Conservation (phyloP, 2,888 invertebrate genomes). For the Drosophila tanythrix region DNA sequence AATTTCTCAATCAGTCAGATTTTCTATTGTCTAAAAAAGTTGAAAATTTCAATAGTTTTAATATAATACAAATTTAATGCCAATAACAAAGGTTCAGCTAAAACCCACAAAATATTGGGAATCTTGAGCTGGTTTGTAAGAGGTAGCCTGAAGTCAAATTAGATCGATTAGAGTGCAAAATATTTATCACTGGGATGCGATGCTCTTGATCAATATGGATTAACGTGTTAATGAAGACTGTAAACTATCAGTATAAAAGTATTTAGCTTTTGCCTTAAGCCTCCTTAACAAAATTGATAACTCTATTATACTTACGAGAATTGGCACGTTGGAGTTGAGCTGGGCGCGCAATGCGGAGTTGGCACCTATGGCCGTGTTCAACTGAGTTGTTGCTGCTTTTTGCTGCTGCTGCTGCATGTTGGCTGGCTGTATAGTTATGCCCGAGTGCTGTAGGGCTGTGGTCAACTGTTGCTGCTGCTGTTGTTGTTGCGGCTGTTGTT, state of each 20-base stretch:
- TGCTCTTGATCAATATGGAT: background rate
- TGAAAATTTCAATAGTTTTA: background rate
- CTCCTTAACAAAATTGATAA: background rate
- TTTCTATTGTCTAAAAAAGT: background rate
- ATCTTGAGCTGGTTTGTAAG: background rate
- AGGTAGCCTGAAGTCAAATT: background rate
- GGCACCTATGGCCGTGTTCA: conserved; percentile 84
- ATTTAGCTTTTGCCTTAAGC: background rate
- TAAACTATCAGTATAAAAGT: background rate
- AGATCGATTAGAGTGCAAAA: background rate
- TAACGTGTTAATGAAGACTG: background rate
- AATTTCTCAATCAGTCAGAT: background rate
- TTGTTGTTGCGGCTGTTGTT: conserved; percentile 74
- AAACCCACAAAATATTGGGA: background rate
- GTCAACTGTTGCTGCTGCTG: conserved; percentile 69
- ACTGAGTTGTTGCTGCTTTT: conserved; percentile 39
- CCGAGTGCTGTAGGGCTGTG: conserved; percentile 75
- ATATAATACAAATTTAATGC: background rate
- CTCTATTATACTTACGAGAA: conserved; percentile 86
- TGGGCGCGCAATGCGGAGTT: conserved; percentile 84
- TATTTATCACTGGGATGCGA: background rate
- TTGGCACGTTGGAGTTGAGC: conserved; percentile 87
- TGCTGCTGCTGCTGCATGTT: conserved; percentile 80
- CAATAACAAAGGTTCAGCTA: background rate
- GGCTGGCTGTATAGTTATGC: conserved; percentile 83